Conservation (phyloP, 1,140 invertebrate species). For the Mya arenaria region DNA sequence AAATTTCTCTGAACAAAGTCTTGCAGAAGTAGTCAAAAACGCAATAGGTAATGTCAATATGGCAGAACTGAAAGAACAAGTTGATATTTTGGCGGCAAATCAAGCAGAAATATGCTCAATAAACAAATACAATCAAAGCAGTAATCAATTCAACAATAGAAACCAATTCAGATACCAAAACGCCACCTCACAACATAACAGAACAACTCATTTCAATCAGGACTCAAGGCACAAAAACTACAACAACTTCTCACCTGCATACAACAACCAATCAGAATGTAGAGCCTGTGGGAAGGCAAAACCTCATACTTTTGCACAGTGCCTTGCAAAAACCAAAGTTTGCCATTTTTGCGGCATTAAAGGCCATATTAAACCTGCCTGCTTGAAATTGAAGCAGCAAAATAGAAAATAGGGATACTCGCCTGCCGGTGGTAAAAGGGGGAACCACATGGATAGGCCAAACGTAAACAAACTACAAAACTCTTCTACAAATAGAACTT, state of each 20-base stretch:
- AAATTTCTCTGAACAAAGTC: background rate
- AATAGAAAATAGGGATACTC: background rate
- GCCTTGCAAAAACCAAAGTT: background rate
- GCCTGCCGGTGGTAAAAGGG: constrained; percentile 13
- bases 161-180: no score
- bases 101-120: background rate
- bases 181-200: background rate
- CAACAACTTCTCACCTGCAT: background rate
- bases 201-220: background rate
- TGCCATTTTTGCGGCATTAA: background rate
- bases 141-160: no score
- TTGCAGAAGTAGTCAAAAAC: background rate
- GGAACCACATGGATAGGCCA: constrained; percentile 29
- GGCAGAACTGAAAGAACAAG: background rate
- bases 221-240: background rate
- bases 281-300: background rate
- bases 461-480: background rate
- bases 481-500: background rate
- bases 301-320: background rate
- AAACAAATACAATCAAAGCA: no score
- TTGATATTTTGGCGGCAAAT: background rate
- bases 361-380: background rate
- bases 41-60: background rate
- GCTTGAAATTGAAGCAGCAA: background rate
- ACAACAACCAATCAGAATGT: background rate